Percentiles rank a stretch among this genome's conserved stretches.
These are phyloP conservation scores for Atherinomorus stipes DNA, from an alignment of 2,113 vertebrate genomes.

Conservation along the genomic window DNA sequence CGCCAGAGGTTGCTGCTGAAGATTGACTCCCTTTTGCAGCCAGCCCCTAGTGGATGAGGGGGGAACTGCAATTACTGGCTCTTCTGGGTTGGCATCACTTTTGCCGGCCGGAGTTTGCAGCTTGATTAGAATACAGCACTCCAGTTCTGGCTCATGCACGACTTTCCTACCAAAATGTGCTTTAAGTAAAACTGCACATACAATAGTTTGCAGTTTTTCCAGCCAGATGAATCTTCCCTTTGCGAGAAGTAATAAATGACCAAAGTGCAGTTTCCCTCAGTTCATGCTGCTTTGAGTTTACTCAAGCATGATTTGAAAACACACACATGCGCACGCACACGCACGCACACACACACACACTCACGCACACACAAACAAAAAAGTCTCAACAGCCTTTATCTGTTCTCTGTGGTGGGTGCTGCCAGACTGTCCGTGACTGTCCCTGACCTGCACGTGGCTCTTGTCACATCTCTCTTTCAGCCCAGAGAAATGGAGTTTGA, in stretches of 20 bases:
- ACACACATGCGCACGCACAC: too few relatives aligned
- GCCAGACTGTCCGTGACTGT: slow-evolving; percentile 44
- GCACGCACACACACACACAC: neutral
- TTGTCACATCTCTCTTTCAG: slow-evolving; percentile 73
- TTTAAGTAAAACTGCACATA: slow-evolving; percentile 23
- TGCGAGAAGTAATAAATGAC: slow-evolving; percentile 18
- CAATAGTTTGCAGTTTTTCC: slow-evolving; percentile 37
- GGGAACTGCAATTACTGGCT: too few relatives aligned
- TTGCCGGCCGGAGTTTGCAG: too few relatives aligned
- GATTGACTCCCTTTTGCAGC: too few relatives aligned
- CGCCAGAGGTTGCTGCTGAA: too few relatives aligned
- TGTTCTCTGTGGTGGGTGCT: slow-evolving; percentile 10
- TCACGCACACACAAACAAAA: slow-evolving; percentile 14
- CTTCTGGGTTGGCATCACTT: too few relatives aligned
- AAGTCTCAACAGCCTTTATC: slow-evolving; percentile 17
- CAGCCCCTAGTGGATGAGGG: too few relatives aligned
- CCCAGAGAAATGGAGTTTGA: slow-evolving; percentile 81
- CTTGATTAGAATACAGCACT: neutral
- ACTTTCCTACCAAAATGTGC: slow-evolving; percentile 6
- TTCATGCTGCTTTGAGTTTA: slow-evolving; percentile 29
- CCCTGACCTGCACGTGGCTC: slow-evolving; percentile 61
- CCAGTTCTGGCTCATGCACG: neutral
- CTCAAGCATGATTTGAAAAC: neutral
- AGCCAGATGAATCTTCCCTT: slow-evolving; percentile 27
- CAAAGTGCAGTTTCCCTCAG: slow-evolving; percentile 16